Base-by-base conservation (phyloP, 2,888 invertebrate species). In the Scelioninae gen. 1 region DNA sequence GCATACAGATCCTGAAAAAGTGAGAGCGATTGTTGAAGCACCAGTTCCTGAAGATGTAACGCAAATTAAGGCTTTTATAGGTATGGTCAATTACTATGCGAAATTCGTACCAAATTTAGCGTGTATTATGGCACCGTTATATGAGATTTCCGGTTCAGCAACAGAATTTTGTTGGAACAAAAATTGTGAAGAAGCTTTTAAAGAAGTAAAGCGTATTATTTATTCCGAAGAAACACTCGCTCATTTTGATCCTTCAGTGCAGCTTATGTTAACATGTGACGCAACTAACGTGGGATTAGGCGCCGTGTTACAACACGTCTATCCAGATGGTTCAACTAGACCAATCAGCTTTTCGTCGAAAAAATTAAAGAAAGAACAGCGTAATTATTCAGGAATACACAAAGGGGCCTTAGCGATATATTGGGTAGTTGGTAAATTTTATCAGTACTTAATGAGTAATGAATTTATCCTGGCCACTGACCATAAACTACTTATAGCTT, bases 271-370 rank as follows among this genome's bases (percentile, higher is more conserved):
- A n/a, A 56, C 68, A 0, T 85, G 83, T 29, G 85, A 86, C 47
- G 85, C 85, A 38, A 84, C 84, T 0, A 82, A 56, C n/a, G 85
- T 86, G 58, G 90, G 89, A 6, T 77, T 89, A 55, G 90, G 89
- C 2, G 88, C 86, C 4, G 88, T 89, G 10, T 60, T 90, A 23
- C 56, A 79, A 8, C 90, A 89, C 58, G 58, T 84, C 15, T 84
- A 87, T 60, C 85, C 86, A 0, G 87, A 88, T 82, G 88, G 87
- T 15, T 66, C 77, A 0, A 88, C 86, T 43, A 87, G 83, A 65
- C 88, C 89, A 8, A 88, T 90, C 31, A 47, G 82, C 55, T 90
- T 88, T 82, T 89, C 87, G 9, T 91, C 89, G 0, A 71, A 88
- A 77, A 86, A 88, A 3, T 77, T 90, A 32, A 85, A 86, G 1